A percentile compares a stretch with the other conserved stretches of the same genome.
These are phyloP conservation scores for Halyomorpha halys DNA, from an alignment of 1,140 invertebrate species.

Conservation along the genomic window DNA sequence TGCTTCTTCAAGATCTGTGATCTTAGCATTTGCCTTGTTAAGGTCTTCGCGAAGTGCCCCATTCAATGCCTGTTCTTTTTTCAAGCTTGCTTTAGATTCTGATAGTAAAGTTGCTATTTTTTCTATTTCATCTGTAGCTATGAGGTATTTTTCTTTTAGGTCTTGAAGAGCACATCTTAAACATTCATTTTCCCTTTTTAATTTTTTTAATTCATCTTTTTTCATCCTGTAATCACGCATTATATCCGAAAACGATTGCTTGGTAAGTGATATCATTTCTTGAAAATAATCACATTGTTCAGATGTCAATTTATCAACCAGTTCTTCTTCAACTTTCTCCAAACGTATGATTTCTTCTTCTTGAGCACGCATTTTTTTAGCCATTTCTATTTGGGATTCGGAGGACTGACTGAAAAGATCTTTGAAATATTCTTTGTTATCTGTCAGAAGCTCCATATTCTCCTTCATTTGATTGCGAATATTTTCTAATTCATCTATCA, in stretches of 20 bases:
- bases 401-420: slow-evolving; percentile 14
- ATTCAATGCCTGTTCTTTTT: slow-evolving; percentile 12
- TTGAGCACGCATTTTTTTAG: slow-evolving; percentile 5
- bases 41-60: slow-evolving; percentile 10
- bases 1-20: background rate
- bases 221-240: slow-evolving; percentile 16
- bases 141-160: slow-evolving; percentile 2
- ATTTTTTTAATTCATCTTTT: background rate
- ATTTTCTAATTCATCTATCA: slow-evolving; percentile 30
- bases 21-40: slow-evolving; percentile 1
- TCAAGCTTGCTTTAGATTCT: background rate
- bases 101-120: slow-evolving; percentile 3
- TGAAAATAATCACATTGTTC: slow-evolving; percentile 18
- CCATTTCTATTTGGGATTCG: slow-evolving; percentile 10
- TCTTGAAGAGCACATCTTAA: background rate
- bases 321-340: slow-evolving; percentile 5
- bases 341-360: slow-evolving; percentile 16
- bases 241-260: slow-evolving; percentile 8
- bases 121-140: slow-evolving; percentile 18
- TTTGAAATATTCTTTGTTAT: slow-evolving; percentile 31
- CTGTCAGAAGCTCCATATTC: slow-evolving; percentile 31
- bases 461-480: slow-evolving; percentile 33
- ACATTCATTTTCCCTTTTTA: slow-evolving; percentile 7
- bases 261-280: slow-evolving; percentile 10
- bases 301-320: background rate